Percentiles rank a stretch among this genome's conserved stretches.
Evolutionary conservation across 2,113 vertebrate genomes (phyloP).

Genomic region (Isurus oxyrinchus): DNA sequence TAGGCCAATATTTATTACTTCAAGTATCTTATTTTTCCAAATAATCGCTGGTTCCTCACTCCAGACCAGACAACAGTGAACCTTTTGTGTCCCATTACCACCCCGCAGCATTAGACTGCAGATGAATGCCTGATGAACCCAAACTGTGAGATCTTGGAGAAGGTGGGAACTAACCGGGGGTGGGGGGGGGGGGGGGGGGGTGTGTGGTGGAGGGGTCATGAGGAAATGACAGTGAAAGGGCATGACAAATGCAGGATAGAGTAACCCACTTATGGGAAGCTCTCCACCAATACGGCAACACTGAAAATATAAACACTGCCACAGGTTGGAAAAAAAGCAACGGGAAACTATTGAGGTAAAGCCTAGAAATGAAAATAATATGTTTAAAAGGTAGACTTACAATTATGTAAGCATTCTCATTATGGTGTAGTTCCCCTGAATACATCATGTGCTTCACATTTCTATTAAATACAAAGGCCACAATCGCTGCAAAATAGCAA

Average conservation of each 20-base stretch:
- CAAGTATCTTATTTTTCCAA: neutral
- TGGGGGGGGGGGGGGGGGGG: neutral
- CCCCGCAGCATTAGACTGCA: neutral
- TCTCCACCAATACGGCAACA: neutral
- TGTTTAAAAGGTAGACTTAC: neutral
- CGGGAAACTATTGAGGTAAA: neutral
- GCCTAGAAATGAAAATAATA: neutral
- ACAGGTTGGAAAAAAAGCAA: neutral
- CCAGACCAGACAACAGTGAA: neutral
- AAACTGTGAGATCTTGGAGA: neutral
- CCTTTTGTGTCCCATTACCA: neutral
- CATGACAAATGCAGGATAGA: neutral
- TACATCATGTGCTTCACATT: neutral
- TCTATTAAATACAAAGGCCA: neutral
- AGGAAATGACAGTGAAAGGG: neutral
- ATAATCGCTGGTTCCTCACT: neutral
- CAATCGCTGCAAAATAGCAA: neutral
- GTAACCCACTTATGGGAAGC: neutral
- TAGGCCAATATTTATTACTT: neutral
- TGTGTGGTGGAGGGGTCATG: too few species aligned
- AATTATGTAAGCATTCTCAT: neutral
- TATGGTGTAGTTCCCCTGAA: neutral
- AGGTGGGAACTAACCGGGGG: neutral
- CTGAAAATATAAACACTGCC: neutral
- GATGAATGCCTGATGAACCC: neutral